A percentile compares a stretch with the other conserved stretches of the same genome.
These are phyloP conservation scores for Lepilemur septentrionalis DNA, from an alignment of 2,797 vertebrate genomes.

Conservation along the genomic window DNA sequence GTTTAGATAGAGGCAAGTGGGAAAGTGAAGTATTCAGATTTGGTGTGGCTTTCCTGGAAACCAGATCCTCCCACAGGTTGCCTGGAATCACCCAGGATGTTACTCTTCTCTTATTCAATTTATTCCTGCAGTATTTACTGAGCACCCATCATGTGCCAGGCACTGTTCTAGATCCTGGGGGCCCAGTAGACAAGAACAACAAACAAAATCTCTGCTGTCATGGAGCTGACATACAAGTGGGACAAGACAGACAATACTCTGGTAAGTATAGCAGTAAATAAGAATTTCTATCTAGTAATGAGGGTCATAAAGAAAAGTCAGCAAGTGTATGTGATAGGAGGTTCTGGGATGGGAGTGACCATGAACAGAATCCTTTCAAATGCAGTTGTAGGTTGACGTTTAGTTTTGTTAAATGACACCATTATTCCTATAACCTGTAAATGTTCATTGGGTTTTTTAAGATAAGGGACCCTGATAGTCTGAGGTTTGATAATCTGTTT, in stretches of 20 bases:
- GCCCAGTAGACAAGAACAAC: not conserved
- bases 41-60: not conserved
- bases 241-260: not conserved
- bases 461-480: too few species aligned
- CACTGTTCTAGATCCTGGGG: not conserved
- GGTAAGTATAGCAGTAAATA: not conserved
- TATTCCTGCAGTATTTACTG: not conserved
- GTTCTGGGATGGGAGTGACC: not conserved
- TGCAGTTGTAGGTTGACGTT: too few species aligned
- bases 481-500: too few species aligned
- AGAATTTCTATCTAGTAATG: not conserved
- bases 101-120: not conserved
- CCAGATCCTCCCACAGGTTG: not conserved
- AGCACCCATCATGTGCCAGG: not conserved
- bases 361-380: not conserved
- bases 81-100: not conserved
- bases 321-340: not conserved
- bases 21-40: not conserved
- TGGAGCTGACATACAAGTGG: not conserved
- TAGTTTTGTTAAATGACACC: too few species aligned
- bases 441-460: too few species aligned
- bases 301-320: not conserved
- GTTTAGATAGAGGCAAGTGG: not conserved
- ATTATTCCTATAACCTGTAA: too few species aligned
- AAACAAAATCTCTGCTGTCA: not conserved